Evolutionary conservation across 2,797 vertebrate species (phyloP), one percentile per base, ranked within the genome.

Genomic region (Calcarius lapponicus): DNA sequence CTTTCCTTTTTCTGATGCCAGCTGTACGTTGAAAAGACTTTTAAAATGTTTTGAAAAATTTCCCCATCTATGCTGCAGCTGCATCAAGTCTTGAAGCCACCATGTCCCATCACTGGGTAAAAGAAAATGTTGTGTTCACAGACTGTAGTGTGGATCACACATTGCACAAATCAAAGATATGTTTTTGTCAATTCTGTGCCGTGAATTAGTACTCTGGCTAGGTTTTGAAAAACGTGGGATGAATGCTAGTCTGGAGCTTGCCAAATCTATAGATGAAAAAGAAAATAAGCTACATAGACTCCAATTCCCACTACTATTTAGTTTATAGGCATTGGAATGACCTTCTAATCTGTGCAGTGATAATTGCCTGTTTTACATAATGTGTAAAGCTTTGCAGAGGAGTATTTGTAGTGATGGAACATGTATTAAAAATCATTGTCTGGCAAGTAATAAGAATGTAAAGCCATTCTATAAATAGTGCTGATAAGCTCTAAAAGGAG

Each of bases 291-390:
- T 70, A 9, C 54, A 36, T 25, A 84, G 73, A 15, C 56, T 91
- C 42, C 40, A 53, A 4, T 91, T 94, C 80, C 47, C 75, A 34
- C 45, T 90, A 38, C 69, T 90, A 1, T 69, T 92, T 78, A 90
- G 66, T 89, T 96, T 91, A 83, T 74, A 90, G 92, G 76, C 10
- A 0, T 80, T 81, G 62, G 60, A 92, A 79, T 92, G 94, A 95
- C 95, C 95, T 95, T 92, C 88, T 95, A 95, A 96, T 93, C 90
- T 53, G 62, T 58, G 58, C 73, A 29, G 90, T 86, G 91, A 86
- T 96, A 94, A 95, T 86, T 96, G 94, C 76, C 92, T 94, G 17
- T 75, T 95, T 97, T 95, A 88, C 90, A 93, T 94, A 93, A 95
- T 67, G 58, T 51, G n/a, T 58, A 84, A 94, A 88, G 88, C 93